phyloP scores from a whole-genome alignment of 2,888 invertebrate genomes.

The Anoplius nigerrimus region DNA sequence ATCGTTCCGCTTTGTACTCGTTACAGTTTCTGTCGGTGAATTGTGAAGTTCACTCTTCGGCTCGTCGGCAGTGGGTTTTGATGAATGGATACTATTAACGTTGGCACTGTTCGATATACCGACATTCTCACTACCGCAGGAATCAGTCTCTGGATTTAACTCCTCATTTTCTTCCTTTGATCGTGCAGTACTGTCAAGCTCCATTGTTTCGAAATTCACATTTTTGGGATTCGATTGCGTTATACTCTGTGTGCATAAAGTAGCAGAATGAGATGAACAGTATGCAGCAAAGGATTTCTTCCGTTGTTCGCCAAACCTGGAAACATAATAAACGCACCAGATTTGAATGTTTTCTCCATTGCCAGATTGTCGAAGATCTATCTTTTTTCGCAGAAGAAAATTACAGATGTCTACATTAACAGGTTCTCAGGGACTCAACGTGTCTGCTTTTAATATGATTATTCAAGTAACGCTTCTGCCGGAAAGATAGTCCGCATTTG shows the following conservation, averaged over 20 bases:
- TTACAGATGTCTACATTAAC: constrained; percentile 35
- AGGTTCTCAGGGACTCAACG: constrained; percentile 49
- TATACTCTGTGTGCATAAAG: constrained; percentile 25
- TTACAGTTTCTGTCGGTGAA: neutral
- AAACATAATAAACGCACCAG: constrained; percentile 60
- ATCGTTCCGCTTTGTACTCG: too few species aligned
- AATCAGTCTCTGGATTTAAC: neutral
- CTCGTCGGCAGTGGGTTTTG: too few species aligned
- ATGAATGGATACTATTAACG: neutral
- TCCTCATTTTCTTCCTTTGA: neutral
- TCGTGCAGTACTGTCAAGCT: neutral
- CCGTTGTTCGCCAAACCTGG: constrained; percentile 54
- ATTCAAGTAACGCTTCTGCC: constrained; percentile 77
- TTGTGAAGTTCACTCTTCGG: neutral
- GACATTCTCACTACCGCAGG: neutral
- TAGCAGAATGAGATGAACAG: constrained; percentile 29
- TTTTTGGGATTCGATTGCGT: constrained; percentile 4
- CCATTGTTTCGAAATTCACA: neutral
- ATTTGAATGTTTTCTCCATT: constrained; percentile 41
- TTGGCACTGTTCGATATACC: neutral
- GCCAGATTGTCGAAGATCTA: constrained; percentile 12
- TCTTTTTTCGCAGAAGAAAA: constrained; percentile 21
- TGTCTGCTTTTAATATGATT: constrained; percentile 77
- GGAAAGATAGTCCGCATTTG: constrained; percentile 75
- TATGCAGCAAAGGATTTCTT: constrained; percentile 43